These are phyloP conservation scores for Aricia agestis DNA, from an alignment of 1,140 invertebrate species.

Conservation along the genomic window DNA sequence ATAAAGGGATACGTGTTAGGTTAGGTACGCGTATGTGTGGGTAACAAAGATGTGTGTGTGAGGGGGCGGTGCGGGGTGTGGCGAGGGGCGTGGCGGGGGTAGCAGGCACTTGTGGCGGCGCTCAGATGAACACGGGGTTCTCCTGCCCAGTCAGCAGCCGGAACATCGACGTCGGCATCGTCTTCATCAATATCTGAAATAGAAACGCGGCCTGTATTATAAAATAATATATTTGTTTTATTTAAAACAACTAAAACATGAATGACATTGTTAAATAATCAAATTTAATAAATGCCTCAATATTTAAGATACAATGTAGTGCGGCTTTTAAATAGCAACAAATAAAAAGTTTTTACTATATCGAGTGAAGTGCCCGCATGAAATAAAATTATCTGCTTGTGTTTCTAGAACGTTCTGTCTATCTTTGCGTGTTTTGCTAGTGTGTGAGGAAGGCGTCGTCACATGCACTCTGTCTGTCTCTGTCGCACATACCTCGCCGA, in stretches of 20 bases:
- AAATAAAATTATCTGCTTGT: no score
- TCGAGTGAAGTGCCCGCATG: no score
- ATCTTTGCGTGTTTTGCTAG: not conserved
- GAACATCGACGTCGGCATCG: constrained; percentile 99
- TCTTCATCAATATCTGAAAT: constrained; percentile 99
- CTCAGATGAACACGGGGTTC: constrained; percentile 98
- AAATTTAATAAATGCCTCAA: no score
- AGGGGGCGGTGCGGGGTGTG: constrained; percentile 2
- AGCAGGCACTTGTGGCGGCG: constrained; percentile 70
- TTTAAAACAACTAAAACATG: no score
- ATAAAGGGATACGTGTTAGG: not conserved
- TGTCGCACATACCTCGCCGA: constrained; percentile 91
- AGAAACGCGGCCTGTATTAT: no score
- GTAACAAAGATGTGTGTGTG: not conserved
- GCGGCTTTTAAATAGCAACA: no score
- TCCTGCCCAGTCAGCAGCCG: constrained; percentile 98
- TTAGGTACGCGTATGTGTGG: not conserved
- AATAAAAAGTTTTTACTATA: no score
- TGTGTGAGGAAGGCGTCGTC: not conserved
- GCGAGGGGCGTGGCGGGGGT: constrained; percentile 22
- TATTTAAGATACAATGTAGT: no score
- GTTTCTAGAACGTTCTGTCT: no score
- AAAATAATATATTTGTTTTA: no score
- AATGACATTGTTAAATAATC: no score
- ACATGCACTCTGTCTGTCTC: not conserved